Evolutionary conservation across 2,113 vertebrate genomes (phyloP), one percentile per base, ranked within the genome.

Genomic region (Beaufortia kweichowensis): DNA sequence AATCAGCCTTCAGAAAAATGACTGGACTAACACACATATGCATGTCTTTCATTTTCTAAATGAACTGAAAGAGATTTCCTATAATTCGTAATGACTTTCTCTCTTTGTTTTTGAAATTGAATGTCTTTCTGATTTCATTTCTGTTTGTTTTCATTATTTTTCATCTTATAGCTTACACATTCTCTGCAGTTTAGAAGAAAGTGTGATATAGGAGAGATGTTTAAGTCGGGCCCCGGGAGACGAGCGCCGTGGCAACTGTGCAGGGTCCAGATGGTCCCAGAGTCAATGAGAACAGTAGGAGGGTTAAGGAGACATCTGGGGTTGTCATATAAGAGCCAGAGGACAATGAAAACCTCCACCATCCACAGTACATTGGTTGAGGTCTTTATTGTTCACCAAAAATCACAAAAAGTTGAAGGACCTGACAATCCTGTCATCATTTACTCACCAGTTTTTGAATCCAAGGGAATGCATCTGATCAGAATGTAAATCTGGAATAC

Each of bases 1-100:
- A 28, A 17, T 43, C 19, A 14, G 33, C 39, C 10, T 69, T 9
- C 60, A 41, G 39, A 78, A 55, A 29, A 33, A 46, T 68, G 75
- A 68, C 60, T 33, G 31, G 11, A n/a, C 28, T 31, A 26, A 56
- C n/a, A 71, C 43, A 56, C 23, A 61, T 75, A 55, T 81, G 82
- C 78, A 81, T 81, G 82, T 70, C 15, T 78, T 80, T 70, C 70
- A 31, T 78, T 55, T 78, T 53, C 46, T 55, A 63, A 71, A 21
- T 29, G 71, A 28, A 76, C 59, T 62, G 19, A 35, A 48, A 35
- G 15, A 77, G 57, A 14, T 53, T 53, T 4, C 3, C 7, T 72
- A 55, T 69, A 69, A 69, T 46, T 69, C 48, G 66, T 69, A 23
- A 65, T 64, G 3, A 31, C 28, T 74, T 76, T 14, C 59, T 75